Percentiles rank a stretch among this genome's conserved stretches.
These are phyloP conservation scores for Diogma glabrata DNA, from an alignment of 2,888 invertebrate species.

Conservation along the genomic window DNA sequence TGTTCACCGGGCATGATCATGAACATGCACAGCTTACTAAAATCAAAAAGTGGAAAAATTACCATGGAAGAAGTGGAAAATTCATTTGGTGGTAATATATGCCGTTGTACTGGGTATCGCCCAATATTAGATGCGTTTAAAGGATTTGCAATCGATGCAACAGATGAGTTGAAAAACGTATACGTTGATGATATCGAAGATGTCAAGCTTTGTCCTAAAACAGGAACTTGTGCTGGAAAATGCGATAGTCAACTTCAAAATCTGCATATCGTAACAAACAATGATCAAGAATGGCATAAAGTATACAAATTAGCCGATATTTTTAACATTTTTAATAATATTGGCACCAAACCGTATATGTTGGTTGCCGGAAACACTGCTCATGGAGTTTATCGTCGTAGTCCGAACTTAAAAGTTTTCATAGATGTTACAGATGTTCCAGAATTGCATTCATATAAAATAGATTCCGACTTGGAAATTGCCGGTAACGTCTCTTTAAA, in stretches of 20 bases:
- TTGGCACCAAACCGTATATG: constrained; percentile 40
- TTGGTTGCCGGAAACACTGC: constrained; percentile 60
- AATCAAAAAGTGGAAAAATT: constrained; percentile 33
- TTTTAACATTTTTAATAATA: constrained; percentile 39
- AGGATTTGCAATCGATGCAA: constrained; percentile 38
- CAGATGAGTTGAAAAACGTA: constrained; percentile 22
- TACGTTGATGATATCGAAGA: constrained; percentile 39
- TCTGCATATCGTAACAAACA: constrained; percentile 29
- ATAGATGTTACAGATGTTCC: constrained; percentile 47
- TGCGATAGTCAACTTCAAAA: too few relatives aligned
- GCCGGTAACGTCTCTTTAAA: constrained; percentile 27
- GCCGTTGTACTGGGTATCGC: background rate
- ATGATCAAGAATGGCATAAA: constrained; percentile 51
- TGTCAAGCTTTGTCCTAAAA: constrained; percentile 27
- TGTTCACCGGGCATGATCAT: constrained; percentile 65
- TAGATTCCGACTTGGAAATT: constrained; percentile 24
- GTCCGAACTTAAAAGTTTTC: constrained; percentile 32
- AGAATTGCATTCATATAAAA: constrained; percentile 36
- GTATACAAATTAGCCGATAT: constrained; percentile 39
- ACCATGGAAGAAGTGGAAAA: constrained; percentile 48
- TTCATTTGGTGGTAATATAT: constrained; percentile 46
- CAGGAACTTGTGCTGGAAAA: constrained; percentile 21
- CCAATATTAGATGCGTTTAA: constrained; percentile 39
- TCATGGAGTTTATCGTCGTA: constrained; percentile 39
- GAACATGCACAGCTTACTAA: constrained; percentile 48